Evolutionary conservation across 2,113 vertebrate genomes (phyloP), one percentile per base, ranked within the genome.

Genomic region (Ophiodon elongatus): DNA sequence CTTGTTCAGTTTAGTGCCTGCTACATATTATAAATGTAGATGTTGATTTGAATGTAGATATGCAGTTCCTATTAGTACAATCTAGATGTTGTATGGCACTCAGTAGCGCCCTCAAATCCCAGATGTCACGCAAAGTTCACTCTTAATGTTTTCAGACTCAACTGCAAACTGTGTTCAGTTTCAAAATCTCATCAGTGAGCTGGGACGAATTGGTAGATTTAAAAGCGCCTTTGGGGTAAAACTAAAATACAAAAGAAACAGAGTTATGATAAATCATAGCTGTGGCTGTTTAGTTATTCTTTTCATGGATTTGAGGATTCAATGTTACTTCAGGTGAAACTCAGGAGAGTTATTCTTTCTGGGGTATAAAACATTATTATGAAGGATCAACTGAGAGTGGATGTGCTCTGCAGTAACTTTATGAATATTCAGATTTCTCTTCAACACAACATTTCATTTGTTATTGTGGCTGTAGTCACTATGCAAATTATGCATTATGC

Each of bases 361-460:
- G 47, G 7, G 23, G 23, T 15, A 14, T 67, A 41, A 31, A 43
- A 41, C 47, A 21, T 65, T 56, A 56, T 77, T 29, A 54, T 57
- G 50, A 66, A 54, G 31, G 27, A 76, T 43, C 21, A 41, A 3
- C 52, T 39, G 54, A 43, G 54, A 14, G 37, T 43, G 25, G 23
- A 52, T 52, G 57, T 17, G 45, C 45, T 47, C 45, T 47, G 45
- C 15, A 47, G 15, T 45, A 15, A 31, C 41, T 37, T 71, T 25
- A 74, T 63, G 41, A 74, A 74, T 74, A 63, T 74, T 63, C 57
- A 50, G 2, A 17, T 60, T 31, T 52, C 6, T 35, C 17, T 19
- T 39, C 54, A 43, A 29, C 39, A 10, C 23, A 11, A 21, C 35
- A 5, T 39, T 57, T 57, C 8, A 43, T 11, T 15, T 17, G 31